These are phyloP conservation scores for Nematolebias whitei DNA, from an alignment of 2,113 vertebrate genomes.

Conservation along the genomic window DNA sequence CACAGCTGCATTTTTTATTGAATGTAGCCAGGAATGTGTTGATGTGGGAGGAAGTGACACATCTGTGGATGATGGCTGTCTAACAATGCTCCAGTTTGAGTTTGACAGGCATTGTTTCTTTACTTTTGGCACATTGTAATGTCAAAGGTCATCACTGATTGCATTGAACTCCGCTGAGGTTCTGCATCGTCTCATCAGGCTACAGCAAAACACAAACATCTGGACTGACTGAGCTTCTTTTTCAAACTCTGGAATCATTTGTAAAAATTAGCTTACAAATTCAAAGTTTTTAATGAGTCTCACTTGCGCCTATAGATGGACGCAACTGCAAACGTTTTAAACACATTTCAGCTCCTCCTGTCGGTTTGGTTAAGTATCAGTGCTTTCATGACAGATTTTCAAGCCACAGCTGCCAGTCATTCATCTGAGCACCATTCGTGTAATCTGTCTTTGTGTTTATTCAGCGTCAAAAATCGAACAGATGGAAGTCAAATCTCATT, in stretches of 20 bases:
- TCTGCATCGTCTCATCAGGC: neutral
- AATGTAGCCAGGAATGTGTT: constrained; percentile 29
- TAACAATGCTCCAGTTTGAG: constrained; percentile 13
- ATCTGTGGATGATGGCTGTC: constrained; percentile 9
- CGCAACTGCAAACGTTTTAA: neutral
- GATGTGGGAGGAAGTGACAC: constrained; percentile 12
- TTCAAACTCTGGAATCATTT: neutral
- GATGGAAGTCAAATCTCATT: constrained; percentile 13
- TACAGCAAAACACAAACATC: neutral
- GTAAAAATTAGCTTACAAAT: neutral
- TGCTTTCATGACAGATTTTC: constrained; percentile 8
- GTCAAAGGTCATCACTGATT: neutral
- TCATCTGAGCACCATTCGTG: neutral
- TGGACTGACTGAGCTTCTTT: neutral
- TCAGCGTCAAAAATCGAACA: constrained; percentile 9
- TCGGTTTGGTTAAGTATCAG: neutral
- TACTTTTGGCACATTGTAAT: neutral
- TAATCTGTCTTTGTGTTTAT: neutral
- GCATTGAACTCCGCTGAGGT: neutral
- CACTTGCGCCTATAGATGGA: too few relatives aligned
- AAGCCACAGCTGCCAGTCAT: neutral
- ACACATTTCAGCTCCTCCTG: neutral
- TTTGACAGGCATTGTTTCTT: constrained; percentile 9
- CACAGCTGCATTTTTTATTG: constrained; percentile 32
- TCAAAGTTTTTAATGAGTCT: neutral